Evolutionary conservation across 2,888 invertebrate species (phyloP).

Genomic region (Empis livida): DNA sequence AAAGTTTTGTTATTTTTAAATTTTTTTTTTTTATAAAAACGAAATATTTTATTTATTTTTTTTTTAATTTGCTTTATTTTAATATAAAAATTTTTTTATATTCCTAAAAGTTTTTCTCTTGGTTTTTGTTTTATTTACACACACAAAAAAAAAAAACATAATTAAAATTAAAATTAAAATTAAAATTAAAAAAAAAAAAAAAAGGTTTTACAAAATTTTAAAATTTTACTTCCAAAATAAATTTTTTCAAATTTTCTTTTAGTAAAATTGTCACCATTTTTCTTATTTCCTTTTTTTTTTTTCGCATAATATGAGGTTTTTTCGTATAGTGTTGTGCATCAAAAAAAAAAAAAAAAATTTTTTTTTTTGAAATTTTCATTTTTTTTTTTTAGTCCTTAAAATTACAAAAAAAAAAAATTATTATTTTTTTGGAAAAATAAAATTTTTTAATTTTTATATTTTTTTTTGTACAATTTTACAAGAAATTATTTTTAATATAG

Average conservation of each 20-base stretch:
- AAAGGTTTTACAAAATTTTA: no score
- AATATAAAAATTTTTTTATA: background rate
- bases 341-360: no score
- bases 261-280: slow-evolving; percentile 2
- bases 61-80: background rate
- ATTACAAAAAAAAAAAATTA: background rate
- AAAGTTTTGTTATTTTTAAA: background rate
- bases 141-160: no score
- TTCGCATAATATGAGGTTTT: slow-evolving; percentile 1
- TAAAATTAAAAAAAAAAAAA: no score
- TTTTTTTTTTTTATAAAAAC: background rate
- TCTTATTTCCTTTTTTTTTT: no score
- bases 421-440: background rate
- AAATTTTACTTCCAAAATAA: background rate
- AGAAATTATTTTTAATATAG: no score
- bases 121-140: no score
- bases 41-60: background rate
- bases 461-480: background rate
- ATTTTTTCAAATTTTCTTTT: background rate
- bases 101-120: background rate
- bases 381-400: background rate
- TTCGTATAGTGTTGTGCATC: background rate
- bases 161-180: no score
- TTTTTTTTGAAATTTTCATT: background rate
- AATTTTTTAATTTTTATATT: background rate